Evolutionary conservation across 2,888 invertebrate species (phyloP), one percentile per base, ranked within the genome.

Genomic region (Boloria selene): DNA sequence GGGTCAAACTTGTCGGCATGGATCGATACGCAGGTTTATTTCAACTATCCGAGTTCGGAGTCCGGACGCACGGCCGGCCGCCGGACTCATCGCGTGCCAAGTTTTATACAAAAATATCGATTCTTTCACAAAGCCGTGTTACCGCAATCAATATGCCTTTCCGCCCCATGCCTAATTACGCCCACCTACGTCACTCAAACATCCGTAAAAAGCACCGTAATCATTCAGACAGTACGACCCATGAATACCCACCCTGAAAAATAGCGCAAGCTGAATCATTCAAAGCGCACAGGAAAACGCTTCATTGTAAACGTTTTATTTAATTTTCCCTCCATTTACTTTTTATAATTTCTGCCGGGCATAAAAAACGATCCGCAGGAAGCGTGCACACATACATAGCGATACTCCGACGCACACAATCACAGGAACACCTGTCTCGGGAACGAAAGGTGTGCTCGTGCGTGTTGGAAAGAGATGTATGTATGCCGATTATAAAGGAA

Each of bases 281-380:
- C 86, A 90, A 90, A 89, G 87, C 84, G 90, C 86, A 88, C 90
- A 90, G 91, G 91, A 90, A 91, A 90, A 88, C 85, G 90, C 87
- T 90, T 90, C 87, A 90, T 92, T 90, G 90, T 90, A 89, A 90
- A 90, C 90, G 89, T 91, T 91, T 90, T 90, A 92, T 90, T 91
- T 90, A 90, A 91, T 90, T 92, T 91, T 91, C 90, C 91, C 90
- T 90, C 90, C 90, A 90, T 90, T 91, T 92, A 90, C 88, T 90
- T 91, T 91, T 91, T 91, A 90, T 90, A 90, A 92, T 90, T 91
- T 90, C 86, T 90, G 89, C 84, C 86, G 85, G 86, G 90, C 87
- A 88, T 90, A 90, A 90, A 90, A 90, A 92, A 90, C 90, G 90
- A 90, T 90, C 88, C 88, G 90, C 90, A 91, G 90, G 90, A 90